phyloP scores from a whole-genome alignment of 37 sponge, comb jelly and placozoan species.

The Halichondria panicea region DNA sequence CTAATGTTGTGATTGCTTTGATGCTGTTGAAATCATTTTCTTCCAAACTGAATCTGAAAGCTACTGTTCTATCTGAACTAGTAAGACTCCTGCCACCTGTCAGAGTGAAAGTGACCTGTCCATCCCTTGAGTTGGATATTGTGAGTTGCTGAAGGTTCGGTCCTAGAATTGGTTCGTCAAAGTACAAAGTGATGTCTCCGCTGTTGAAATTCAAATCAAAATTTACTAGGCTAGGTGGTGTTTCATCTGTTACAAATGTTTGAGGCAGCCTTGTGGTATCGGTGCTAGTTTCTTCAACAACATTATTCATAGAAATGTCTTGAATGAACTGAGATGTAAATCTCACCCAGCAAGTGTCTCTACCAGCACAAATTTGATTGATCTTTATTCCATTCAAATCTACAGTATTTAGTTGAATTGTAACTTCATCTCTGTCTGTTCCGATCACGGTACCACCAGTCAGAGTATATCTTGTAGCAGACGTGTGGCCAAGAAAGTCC shows the following conservation, averaged over 20 bases:
- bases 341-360: slow-evolving; percentile 60
- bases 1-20: slow-evolving; percentile 71
- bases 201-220: slow-evolving; percentile 72
- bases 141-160: slow-evolving; percentile 46
- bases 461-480: slow-evolving; percentile 45
- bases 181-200: slow-evolving; percentile 56
- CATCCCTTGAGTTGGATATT: slow-evolving; percentile 40
- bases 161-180: slow-evolving; percentile 83
- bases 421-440: slow-evolving; percentile 57
- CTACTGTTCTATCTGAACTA: slow-evolving; percentile 27
- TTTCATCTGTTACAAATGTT: slow-evolving; percentile 66
- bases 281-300: slow-evolving; percentile 15
- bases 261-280: background rate
- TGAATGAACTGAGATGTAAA: slow-evolving; percentile 51
- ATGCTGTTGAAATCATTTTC: slow-evolving; percentile 60
- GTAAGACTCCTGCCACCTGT: slow-evolving; percentile 49
- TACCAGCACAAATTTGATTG: slow-evolving; percentile 47
- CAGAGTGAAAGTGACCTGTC: slow-evolving; percentile 37
- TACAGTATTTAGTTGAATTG: slow-evolving; percentile 48
- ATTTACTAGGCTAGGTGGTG: slow-evolving; percentile 47
- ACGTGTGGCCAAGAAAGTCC: slow-evolving; percentile 6
- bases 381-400: slow-evolving; percentile 82
- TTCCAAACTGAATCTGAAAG: slow-evolving; percentile 45
- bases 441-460: slow-evolving; percentile 41
- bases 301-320: slow-evolving; percentile 65